Evolutionary conservation across 2,888 invertebrate species (phyloP).

Genomic region (Acanthopleura granulata): DNA sequence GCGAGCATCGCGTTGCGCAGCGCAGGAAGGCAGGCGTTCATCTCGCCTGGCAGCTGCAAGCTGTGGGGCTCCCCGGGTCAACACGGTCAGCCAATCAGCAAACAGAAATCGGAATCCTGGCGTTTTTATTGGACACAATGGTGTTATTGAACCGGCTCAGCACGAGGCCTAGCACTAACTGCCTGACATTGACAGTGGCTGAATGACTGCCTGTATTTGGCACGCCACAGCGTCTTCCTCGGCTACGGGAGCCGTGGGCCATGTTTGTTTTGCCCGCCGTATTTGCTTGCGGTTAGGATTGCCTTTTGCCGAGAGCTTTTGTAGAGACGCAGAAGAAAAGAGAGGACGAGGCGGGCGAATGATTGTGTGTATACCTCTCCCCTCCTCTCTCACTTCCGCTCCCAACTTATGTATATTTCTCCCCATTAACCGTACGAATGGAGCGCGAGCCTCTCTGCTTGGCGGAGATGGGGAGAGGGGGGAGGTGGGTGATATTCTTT

Average conservation of each 20-base stretch:
- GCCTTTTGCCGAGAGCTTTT: not conserved
- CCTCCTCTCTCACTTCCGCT: too few species aligned
- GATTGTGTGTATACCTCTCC: too few species aligned
- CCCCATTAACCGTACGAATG: too few species aligned
- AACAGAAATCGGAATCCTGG: constrained; percentile 18
- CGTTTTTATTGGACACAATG: constrained; percentile 18
- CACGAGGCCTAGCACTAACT: not conserved
- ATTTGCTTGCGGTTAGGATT: not conserved
- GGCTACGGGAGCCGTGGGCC: not conserved
- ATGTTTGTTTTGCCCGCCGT: not conserved
- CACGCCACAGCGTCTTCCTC: not conserved
- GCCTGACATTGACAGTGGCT: not conserved
- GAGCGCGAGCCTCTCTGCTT: too few species aligned
- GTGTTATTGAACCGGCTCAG: constrained; percentile 5
- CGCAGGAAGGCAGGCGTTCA: too few species aligned
- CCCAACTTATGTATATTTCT: too few species aligned
- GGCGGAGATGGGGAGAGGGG: too few species aligned
- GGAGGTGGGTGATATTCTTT: too few species aligned
- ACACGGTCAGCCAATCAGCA: constrained; percentile 4
- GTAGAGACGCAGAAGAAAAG: not conserved
- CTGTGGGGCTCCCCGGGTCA: constrained; percentile 2
- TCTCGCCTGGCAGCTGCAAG: constrained; percentile 9
- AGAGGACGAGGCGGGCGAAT: too few species aligned
- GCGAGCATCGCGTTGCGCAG: too few species aligned
- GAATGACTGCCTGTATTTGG: constrained; percentile 2